phyloP scores from a whole-genome alignment of 2,113 vertebrate genomes.

The Plestiodon gilberti region DNA sequence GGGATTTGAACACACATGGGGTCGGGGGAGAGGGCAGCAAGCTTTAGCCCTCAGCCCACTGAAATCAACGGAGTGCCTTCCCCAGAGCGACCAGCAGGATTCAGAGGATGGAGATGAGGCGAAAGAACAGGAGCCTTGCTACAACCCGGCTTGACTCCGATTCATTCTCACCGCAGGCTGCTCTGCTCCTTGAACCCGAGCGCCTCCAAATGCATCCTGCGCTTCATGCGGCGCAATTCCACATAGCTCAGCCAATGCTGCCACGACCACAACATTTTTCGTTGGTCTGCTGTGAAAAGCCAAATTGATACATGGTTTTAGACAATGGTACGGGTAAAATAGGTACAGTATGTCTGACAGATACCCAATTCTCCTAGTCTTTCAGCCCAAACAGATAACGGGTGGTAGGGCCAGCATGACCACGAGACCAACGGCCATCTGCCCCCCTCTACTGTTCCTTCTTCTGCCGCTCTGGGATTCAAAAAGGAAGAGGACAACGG shows the following conservation, averaged over 20 bases:
- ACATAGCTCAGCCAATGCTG: slow-evolving; percentile 83
- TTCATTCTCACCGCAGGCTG: slow-evolving; percentile 75
- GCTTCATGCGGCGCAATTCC: slow-evolving; percentile 77
- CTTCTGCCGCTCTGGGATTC: too few species aligned
- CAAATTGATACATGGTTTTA: slow-evolving; percentile 12
- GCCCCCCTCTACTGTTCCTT: too few species aligned
- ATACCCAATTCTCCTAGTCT: fast-evolving
- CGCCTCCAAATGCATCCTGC: slow-evolving; percentile 73
- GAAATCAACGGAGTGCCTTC: not conserved
- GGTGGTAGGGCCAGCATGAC: too few species aligned
- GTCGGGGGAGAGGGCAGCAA: not conserved
- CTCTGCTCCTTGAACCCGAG: slow-evolving; percentile 71
- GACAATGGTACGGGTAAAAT: not conserved
- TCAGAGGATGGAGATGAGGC: not conserved
- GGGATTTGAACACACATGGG: not conserved
- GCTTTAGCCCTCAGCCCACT: not conserved
- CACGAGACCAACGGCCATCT: too few species aligned
- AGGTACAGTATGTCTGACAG: fast-evolving
- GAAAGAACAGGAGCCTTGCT: not conserved
- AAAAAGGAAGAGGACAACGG: too few species aligned
- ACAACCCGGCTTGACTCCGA: not conserved
- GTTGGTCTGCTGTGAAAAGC: slow-evolving; percentile 63
- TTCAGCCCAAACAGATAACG: not conserved
- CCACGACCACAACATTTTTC: slow-evolving; percentile 72
- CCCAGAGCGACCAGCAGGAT: not conserved